Percentiles rank a stretch among this genome's conserved stretches.
These are phyloP conservation scores for Epinephelus coioides DNA, from an alignment of 2,797 vertebrate genomes.

Conservation along the genomic window DNA sequence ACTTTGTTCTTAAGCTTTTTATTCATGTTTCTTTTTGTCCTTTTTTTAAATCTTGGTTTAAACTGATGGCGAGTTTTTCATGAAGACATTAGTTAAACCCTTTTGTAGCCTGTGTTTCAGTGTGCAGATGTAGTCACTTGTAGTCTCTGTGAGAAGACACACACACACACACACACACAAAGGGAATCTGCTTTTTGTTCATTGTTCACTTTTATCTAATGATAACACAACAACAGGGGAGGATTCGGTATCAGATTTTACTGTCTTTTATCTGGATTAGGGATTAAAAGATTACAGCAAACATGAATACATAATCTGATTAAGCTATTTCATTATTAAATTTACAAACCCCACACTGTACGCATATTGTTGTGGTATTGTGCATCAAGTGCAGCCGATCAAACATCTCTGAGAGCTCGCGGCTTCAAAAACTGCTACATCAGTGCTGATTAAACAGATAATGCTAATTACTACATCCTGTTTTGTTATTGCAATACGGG, in stretches of 20 bases:
- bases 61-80: not conserved
- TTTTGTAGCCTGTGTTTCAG: not conserved
- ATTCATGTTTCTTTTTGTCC: not conserved
- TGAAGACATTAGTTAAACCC: not conserved
- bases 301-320: constrained; percentile 70
- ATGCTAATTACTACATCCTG: not conserved
- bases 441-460: not conserved
- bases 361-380: constrained; percentile 26
- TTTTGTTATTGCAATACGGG: not conserved
- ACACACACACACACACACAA: not conserved
- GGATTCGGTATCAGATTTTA: constrained; percentile 51
- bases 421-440: not conserved
- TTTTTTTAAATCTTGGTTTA: not conserved
- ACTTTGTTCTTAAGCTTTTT: not conserved
- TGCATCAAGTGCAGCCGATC: constrained; percentile 1
- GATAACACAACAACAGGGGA: constrained; percentile 43
- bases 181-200: constrained; percentile 18
- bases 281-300: constrained; percentile 76
- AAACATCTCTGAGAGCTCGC: not conserved
- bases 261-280: constrained; percentile 65
- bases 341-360: constrained; percentile 39
- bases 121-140: not conserved
- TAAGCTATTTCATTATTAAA: constrained; percentile 57
- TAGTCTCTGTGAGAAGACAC: no score
- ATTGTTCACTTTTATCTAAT: constrained; percentile 56